Percentiles rank a stretch among this genome's conserved stretches.
Evolutionary conservation across 2,888 invertebrate genomes (phyloP).

Genomic region (Mamestra brassicae): DNA sequence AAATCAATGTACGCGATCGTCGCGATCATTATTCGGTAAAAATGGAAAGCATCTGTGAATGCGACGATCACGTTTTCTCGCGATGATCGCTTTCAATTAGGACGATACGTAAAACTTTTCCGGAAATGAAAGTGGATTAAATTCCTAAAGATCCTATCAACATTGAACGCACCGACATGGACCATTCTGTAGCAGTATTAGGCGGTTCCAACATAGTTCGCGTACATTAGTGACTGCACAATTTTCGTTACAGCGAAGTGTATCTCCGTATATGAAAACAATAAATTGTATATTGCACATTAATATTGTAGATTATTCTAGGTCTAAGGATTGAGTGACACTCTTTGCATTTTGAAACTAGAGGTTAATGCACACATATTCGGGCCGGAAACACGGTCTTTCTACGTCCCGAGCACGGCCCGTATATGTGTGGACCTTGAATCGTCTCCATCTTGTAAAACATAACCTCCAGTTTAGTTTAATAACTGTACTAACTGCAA

Average conservation of each 20-base stretch:
- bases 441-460: not conserved
- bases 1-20: too few relatives aligned
- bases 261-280: conserved; percentile 16
- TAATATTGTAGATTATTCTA: conserved; percentile 29
- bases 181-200: conserved; percentile 21
- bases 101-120: too few relatives aligned
- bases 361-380: not conserved
- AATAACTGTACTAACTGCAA: not conserved
- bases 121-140: too few relatives aligned
- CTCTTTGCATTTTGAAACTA: not conserved
- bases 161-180: not conserved
- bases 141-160: conserved; percentile 1
- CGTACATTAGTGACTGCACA: conserved; percentile 38
- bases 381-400: too few relatives aligned
- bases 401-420: too few relatives aligned
- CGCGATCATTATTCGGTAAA: too few relatives aligned
- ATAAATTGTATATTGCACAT: conserved; percentile 44
- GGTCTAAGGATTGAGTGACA: not conserved
- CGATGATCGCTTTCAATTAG: too few relatives aligned
- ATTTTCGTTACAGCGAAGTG: conserved; percentile 34
- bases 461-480: not conserved
- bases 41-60: too few relatives aligned
- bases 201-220: conserved; percentile 14
- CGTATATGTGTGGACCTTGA: too few relatives aligned
- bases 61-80: too few relatives aligned